Evolutionary conservation across 2,113 vertebrate species (phyloP).

Genomic region (Steatornis caripensis): DNA sequence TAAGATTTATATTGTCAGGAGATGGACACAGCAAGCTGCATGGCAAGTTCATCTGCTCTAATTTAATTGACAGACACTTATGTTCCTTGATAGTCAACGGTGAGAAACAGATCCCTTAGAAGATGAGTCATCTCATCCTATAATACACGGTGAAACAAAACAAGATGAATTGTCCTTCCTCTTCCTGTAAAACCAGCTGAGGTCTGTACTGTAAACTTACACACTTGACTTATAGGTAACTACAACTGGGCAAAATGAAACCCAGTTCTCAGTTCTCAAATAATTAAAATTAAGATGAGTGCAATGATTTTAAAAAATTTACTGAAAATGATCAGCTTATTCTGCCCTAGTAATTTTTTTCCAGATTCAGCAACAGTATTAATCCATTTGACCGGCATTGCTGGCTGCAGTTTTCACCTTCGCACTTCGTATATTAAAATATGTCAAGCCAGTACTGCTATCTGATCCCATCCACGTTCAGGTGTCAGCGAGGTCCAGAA

Average conservation of each 20-base stretch:
- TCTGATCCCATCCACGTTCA: background rate
- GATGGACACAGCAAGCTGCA: background rate
- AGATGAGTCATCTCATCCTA: slow-evolving; percentile 31
- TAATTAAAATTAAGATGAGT: background rate
- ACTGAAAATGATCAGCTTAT: background rate
- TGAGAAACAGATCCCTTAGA: slow-evolving; percentile 6
- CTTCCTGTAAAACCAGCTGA: background rate
- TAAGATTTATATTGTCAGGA: background rate
- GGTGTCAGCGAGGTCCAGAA: background rate
- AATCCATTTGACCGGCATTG: background rate
- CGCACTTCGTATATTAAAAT: background rate
- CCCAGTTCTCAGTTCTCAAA: background rate
- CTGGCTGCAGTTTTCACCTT: background rate
- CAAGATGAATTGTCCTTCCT: background rate
- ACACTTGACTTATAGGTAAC: background rate
- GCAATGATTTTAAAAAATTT: background rate
- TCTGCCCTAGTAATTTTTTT: background rate
- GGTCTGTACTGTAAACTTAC: background rate
- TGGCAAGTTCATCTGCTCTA: background rate
- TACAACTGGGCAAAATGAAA: background rate
- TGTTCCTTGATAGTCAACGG: background rate
- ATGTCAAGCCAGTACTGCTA: background rate
- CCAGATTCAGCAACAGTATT: background rate
- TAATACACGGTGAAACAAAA: slow-evolving; percentile 2
- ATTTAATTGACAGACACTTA: slow-evolving; percentile 32